These are phyloP conservation scores for Pherbina coryleti DNA, from an alignment of 2,888 invertebrate species.

Conservation along the genomic window DNA sequence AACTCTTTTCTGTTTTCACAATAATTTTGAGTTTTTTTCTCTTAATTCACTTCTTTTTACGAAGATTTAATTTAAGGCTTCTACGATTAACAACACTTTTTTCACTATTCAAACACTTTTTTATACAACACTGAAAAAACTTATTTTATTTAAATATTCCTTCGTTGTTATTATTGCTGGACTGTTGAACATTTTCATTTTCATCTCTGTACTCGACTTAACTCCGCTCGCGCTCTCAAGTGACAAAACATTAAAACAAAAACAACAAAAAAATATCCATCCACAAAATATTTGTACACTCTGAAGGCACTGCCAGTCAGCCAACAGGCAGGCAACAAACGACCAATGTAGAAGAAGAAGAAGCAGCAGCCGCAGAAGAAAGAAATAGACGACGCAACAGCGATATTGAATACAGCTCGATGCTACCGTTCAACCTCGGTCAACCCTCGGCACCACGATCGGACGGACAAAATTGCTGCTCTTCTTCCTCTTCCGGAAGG, in stretches of 20 bases:
- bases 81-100: background rate
- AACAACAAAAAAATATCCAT: slow-evolving; percentile 16
- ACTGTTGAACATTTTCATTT: background rate
- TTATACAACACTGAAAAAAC: background rate
- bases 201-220: background rate
- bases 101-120: background rate
- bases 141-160: background rate
- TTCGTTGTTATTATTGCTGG: background rate
- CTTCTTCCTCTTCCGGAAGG: slow-evolving; percentile 30
- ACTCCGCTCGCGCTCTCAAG: slow-evolving; percentile 38
- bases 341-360: slow-evolving; percentile 26
- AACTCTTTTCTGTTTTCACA: background rate
- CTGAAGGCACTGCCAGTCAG: background rate
- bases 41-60: background rate
- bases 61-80: background rate
- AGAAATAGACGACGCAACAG: slow-evolving; percentile 5
- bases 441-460: slow-evolving; percentile 8
- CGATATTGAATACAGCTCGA: slow-evolving; percentile 22
- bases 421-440: slow-evolving; percentile 27
- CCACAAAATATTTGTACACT: background rate
- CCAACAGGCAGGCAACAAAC: background rate
- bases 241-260: slow-evolving; percentile 35
- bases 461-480: background rate
- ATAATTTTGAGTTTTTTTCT: background rate
- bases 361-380: background rate